Evolutionary conservation across 2,888 invertebrate species (phyloP), one percentile per base, ranked within the genome.

Genomic region (Tenthredo mesomela): DNA sequence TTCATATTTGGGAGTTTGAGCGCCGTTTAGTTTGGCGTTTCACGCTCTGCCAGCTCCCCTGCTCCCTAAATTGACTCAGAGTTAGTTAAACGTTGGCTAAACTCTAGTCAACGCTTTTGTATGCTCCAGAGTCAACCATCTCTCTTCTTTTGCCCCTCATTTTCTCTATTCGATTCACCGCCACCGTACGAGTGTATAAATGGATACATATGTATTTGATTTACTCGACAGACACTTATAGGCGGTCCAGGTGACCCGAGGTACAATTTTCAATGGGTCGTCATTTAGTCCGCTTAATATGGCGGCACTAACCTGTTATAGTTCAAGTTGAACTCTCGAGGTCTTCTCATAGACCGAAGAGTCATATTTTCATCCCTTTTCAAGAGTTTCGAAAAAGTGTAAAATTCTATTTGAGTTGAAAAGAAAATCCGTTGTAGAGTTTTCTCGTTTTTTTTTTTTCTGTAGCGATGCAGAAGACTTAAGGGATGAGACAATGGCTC

Each of bases 21-120:
- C 89, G 92, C 90, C 93, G 92, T 93, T 93, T 93, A 93, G 93
- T 91, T 92, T 91, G 90, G 91, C 92, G 93, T 93, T 93, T 93
- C 91, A 93, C 91, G 93, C 89, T 92, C 90, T 90, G 92, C 88
- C 91, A 91, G 90, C 90, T 91, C 89, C 92, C 92, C 91, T 89
- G 86, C 65, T 43, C 82, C 50, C 80, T 77, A 80, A 84, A 84
- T 84, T 84, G 65, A 80, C 73, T 54, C 85, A 65, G 70, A 84
- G 77, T 85, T 87, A 87, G 87, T 88, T 88, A 87, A 89, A 89
- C 84, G 87, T 88, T 87, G 88, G 85, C 86, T 85, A 87, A 87
- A 86, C 86, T 87, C 84, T 84, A 86, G 85, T 88, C 86, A 86
- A 86, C 85, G 87, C 87, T 86, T 87, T 86, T 87, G 87, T 87